Conservation (phyloP, 1,140 invertebrate genomes). For the Panagrolaimus sp. region DNA sequence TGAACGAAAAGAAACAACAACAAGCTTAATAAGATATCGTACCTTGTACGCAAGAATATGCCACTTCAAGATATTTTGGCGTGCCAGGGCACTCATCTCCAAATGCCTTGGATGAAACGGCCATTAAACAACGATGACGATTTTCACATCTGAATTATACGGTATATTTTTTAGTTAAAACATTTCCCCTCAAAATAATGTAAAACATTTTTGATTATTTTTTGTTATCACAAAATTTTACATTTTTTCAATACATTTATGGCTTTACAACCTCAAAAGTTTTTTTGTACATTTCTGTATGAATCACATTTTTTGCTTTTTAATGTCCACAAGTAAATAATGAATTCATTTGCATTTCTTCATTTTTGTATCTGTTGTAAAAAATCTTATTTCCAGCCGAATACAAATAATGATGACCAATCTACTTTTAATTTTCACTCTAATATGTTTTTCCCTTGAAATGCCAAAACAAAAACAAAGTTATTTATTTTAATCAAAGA, state of each 20-base stretch:
- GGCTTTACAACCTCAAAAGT: too few relatives aligned
- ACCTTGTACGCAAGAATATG: conserved; percentile 5
- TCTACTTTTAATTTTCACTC: too few relatives aligned
- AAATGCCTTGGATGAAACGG: background rate
- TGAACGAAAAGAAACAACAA: background rate
- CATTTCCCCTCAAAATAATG: too few relatives aligned
- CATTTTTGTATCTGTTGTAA: background rate
- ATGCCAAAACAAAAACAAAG: conserved; percentile 7
- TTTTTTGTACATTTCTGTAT: too few relatives aligned
- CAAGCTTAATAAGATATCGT: background rate
- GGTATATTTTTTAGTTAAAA: too few relatives aligned
- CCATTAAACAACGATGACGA: conserved; percentile 6
- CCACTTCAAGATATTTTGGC: conserved; percentile 12
- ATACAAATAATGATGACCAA: background rate
- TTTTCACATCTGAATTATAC: conserved; percentile 5
- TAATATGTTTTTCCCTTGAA: background rate
- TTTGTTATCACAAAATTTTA: too few relatives aligned
- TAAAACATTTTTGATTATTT: too few relatives aligned
- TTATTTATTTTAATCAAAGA: background rate
- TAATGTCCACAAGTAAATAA: background rate
- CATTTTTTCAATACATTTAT: too few relatives aligned
- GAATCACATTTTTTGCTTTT: background rate
- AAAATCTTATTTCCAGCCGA: background rate
- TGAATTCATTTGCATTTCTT: conserved; percentile 1
- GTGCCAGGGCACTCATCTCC: conserved; percentile 13